Conservation (phyloP, 2,888 invertebrate species). For the Leistus spinibarbis region DNA sequence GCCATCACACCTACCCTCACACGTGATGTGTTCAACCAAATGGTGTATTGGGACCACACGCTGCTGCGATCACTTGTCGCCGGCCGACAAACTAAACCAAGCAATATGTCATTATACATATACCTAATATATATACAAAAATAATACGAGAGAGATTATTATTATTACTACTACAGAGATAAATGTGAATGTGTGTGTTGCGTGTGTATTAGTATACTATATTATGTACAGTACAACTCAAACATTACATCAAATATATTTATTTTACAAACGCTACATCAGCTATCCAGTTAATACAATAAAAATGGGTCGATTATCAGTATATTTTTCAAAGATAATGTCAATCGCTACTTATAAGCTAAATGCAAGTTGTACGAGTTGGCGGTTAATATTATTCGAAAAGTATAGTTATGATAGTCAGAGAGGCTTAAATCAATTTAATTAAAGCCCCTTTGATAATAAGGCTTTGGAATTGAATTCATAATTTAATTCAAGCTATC, state of each 20-base stretch:
- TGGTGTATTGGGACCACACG: conserved; percentile 33
- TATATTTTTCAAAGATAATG: too few relatives aligned
- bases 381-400: too few relatives aligned
- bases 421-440: too few relatives aligned
- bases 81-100: conserved; percentile 20
- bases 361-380: too few relatives aligned
- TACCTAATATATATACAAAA: conserved; percentile 6
- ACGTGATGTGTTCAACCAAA: conserved; percentile 38
- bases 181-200: conserved; percentile 12
- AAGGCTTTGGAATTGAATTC: too few relatives aligned
- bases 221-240: neutral
- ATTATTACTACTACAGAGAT: neutral
- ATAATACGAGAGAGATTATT: conserved; percentile 1
- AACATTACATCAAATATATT: neutral
- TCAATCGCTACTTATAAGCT: too few relatives aligned
- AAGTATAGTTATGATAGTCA: too few relatives aligned
- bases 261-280: too few relatives aligned
- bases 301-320: too few relatives aligned
- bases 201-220: conserved; percentile 4
- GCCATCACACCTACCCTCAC: conserved; percentile 24
- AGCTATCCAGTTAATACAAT: too few relatives aligned
- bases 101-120: conserved; percentile 23
- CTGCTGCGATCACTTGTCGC: conserved; percentile 27
- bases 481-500: too few relatives aligned
- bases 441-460: too few relatives aligned